These are phyloP conservation scores for Cryptocephalus primarius DNA, from an alignment of 2,888 invertebrate genomes.

Conservation along the genomic window DNA sequence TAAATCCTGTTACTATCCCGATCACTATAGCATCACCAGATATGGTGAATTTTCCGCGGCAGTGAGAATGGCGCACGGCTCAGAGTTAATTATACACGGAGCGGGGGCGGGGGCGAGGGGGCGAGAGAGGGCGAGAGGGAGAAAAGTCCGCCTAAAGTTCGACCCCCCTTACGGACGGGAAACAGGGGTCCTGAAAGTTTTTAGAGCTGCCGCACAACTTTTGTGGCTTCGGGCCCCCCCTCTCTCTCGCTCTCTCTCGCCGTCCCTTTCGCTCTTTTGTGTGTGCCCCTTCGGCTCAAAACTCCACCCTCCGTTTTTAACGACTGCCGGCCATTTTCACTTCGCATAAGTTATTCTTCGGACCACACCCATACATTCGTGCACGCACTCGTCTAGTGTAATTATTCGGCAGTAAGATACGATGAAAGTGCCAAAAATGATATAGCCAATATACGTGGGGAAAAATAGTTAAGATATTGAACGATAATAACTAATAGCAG, in stretches of 20 bases:
- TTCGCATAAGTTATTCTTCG: conserved; percentile 37
- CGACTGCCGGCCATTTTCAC: conserved; percentile 37
- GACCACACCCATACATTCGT: conserved; percentile 28
- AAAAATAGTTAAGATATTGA: no score
- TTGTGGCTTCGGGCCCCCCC: conserved; percentile 30
- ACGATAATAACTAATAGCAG: no score
- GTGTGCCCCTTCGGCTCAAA: conserved; percentile 24
- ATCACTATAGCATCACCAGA: no score
- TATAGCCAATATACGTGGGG: no score
- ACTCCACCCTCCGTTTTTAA: conserved; percentile 39
- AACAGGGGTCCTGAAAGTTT: conserved; percentile 30
- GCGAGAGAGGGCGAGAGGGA: not conserved
- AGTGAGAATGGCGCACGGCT: conserved; percentile 32
- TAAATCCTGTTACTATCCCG: no score
- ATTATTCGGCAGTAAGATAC: no score
- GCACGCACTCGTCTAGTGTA: not conserved
- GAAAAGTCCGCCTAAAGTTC: conserved; percentile 23
- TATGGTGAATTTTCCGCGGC: conserved; percentile 4
- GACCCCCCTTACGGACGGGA: conserved; percentile 15
- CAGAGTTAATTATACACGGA: conserved; percentile 37
- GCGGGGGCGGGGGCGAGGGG: conserved; percentile 29
- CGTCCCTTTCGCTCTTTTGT: no score
- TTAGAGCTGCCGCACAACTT: conserved; percentile 38
- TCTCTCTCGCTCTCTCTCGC: no score
- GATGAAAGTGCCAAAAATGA: no score